Evolutionary conservation across 2,888 invertebrate genomes (phyloP).

Genomic region (Parapristionchus giblindavisi): DNA sequence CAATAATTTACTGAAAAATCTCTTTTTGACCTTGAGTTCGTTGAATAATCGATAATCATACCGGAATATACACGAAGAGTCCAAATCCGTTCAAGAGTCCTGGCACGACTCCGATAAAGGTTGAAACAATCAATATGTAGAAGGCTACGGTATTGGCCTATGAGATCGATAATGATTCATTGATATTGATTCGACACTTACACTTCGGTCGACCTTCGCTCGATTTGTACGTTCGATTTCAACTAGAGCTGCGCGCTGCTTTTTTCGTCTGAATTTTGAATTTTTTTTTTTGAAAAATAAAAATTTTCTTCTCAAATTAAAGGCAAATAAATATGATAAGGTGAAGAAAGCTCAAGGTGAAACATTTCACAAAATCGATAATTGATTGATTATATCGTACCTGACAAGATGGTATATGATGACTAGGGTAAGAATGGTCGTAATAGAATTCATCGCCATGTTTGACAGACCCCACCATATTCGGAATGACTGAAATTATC

Average conservation of each 20-base stretch:
- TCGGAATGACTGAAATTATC: slow-evolving; percentile 42
- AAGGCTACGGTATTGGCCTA: slow-evolving; percentile 47
- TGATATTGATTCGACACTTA: slow-evolving; percentile 19
- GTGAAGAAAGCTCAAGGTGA: neutral
- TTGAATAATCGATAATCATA: neutral
- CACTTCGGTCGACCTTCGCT: slow-evolving; percentile 45
- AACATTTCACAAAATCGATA: neutral
- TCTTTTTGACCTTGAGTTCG: neutral
- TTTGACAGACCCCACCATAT: slow-evolving; percentile 46
- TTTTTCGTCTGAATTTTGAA: slow-evolving; percentile 19
- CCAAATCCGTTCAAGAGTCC: slow-evolving; percentile 45
- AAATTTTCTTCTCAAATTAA: neutral
- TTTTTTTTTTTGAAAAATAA: neutral
- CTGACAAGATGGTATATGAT: slow-evolving; percentile 40
- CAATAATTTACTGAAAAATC: too few species aligned
- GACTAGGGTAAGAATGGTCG: slow-evolving; percentile 43
- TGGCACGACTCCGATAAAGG: slow-evolving; percentile 46
- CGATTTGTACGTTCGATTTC: slow-evolving; percentile 42
- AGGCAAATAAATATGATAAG: too few species aligned
- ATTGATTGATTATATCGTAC: slow-evolving; percentile 1
- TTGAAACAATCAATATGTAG: slow-evolving; percentile 46
- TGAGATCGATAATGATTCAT: neutral
- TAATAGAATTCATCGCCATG: slow-evolving; percentile 45
- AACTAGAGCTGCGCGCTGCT: slow-evolving; percentile 24
- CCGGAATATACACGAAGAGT: slow-evolving; percentile 40